phyloP scores from a whole-genome alignment of 2,888 invertebrate genomes.

The Ischnura elegans region DNA sequence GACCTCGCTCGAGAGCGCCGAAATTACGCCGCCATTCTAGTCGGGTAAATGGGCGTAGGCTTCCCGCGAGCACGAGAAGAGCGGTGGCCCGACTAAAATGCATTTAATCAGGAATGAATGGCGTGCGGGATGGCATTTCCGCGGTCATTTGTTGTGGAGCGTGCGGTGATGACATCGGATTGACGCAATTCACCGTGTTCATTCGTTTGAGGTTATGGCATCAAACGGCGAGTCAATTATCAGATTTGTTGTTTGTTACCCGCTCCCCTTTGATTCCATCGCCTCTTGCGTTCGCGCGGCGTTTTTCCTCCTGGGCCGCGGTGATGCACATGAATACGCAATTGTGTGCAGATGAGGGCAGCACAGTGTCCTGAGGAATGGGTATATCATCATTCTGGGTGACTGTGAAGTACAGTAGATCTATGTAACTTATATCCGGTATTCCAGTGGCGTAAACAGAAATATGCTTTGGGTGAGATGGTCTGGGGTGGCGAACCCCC shows the following conservation, averaged over 20 bases:
- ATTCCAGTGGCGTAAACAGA: too few species aligned
- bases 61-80: too few species aligned
- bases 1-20: conserved; percentile 7
- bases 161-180: conserved; percentile 31
- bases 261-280: not conserved
- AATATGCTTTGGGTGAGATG: too few species aligned
- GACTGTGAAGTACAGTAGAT: too few species aligned
- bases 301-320: not conserved
- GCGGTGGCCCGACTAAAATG: too few species aligned
- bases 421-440: too few species aligned
- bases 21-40: not conserved
- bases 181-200: not conserved
- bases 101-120: conserved; percentile 30
- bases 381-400: too few species aligned
- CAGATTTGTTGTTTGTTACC: not conserved
- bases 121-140: not conserved
- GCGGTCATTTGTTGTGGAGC: conserved; percentile 11
- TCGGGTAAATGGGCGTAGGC: not conserved
- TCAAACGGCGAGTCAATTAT: not conserved
- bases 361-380: too few species aligned
- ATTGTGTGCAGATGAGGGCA: not conserved
- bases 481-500: too few species aligned
- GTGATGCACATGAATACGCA: not conserved
- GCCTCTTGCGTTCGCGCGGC: not conserved
- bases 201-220: conserved; percentile 8